Conservation (phyloP, 2,888 invertebrate species). For the Nomada hirtipes region DNA sequence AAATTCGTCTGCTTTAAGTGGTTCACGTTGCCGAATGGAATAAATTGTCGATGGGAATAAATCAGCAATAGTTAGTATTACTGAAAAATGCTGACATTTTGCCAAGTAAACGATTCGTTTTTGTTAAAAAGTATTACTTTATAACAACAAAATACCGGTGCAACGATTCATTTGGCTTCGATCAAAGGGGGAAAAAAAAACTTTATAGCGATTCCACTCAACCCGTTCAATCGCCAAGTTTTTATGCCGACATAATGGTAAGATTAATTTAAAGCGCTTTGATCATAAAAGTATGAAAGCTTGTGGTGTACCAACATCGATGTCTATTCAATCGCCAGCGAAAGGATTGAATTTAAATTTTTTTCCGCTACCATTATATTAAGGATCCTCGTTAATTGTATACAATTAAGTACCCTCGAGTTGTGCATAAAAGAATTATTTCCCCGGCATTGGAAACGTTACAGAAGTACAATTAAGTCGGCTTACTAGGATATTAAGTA, state of each 20-base stretch:
- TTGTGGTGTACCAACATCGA: slow-evolving; percentile 25
- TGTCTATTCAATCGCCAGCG: slow-evolving; percentile 18
- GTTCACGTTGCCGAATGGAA: not conserved
- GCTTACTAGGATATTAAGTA: not conserved
- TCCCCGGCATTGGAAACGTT: not conserved
- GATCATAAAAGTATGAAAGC: slow-evolving; percentile 23
- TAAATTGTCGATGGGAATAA: not conserved
- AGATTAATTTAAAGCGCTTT: slow-evolving; percentile 22
- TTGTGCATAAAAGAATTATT: not conserved
- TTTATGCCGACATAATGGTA: slow-evolving; percentile 38
- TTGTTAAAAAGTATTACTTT: not conserved
- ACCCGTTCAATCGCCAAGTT: slow-evolving; percentile 11
- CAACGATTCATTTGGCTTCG: not conserved
- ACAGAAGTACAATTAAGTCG: not conserved
- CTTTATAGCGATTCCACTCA: slow-evolving; percentile 4
- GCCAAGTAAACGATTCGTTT: no score
- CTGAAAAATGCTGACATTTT: no score
- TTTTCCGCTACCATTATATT: slow-evolving; percentile 31
- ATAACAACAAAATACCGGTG: not conserved
- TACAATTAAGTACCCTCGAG: slow-evolving; percentile 29
- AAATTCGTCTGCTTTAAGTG: slow-evolving; percentile 10
- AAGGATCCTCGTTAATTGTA: slow-evolving; percentile 40
- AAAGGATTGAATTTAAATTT: slow-evolving; percentile 30
- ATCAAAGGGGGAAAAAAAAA: slow-evolving; percentile 3
- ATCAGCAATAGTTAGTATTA: not conserved